Base-by-base conservation (phyloP, 2,797 vertebrate species). In the Periophthalmus magnuspinnatus region DNA sequence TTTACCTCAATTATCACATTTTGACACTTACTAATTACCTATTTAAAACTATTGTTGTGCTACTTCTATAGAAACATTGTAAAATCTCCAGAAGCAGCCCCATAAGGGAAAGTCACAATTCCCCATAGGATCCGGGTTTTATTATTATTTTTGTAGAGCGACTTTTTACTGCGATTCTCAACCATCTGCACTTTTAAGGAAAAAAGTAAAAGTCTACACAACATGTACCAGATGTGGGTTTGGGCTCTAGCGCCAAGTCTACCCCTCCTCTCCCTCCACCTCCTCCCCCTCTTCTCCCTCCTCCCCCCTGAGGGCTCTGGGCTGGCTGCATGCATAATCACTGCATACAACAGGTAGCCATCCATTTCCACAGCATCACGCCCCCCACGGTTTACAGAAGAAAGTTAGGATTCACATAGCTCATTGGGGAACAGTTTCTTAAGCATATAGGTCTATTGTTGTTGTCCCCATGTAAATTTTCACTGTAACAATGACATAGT, bases 301-400 rank as follows among this genome's bases (percentile, higher is more conserved):
- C 58, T 83, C 85, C 88, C 88, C 89, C 89, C 83, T 60, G 79
- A 84, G 88, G 89, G 84, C 77, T 80, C 83, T 81, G 81, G 85
- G 81, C 86, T 80, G 69, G 81, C 85, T 82, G 82, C 76, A 83
- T 81, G 81, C 87, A 93, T 92, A 91, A 90, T 91, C 89, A 85
- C 88, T 89, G 90, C 91, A 87, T 86, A 81, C 89, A 92, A 89
- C 92, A 92, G 92, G 93, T 93, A 92, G 86, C 86, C 81, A 60
- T 86, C 74, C 68, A 73, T 87, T 84, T 86, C 85, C 88, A 84
- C 81, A 45, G 59, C 36, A 41, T 61, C 76, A 69, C 76, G 69
- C 79, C 79, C 76, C 80, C 83, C 66, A 74, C 75, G 78, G 71
- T 85, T 77, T 66, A 41, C 21, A 65, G 65, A 72, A 75, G 74